Conservation (phyloP, 2,797 vertebrate genomes). For the Poecilia gillii region DNA sequence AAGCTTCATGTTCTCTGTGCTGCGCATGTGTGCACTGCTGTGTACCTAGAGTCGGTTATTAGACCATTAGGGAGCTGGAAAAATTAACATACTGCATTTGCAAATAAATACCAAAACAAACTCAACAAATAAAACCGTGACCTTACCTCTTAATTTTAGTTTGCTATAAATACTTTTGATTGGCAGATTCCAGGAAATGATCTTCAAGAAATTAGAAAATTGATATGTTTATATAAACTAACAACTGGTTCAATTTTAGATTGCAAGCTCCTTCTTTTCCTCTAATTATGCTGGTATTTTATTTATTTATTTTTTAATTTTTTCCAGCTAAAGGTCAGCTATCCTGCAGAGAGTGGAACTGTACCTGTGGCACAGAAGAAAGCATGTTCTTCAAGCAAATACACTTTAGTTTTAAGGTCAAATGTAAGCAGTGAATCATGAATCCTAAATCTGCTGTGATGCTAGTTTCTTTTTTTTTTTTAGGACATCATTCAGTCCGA, state of each 20-base stretch:
- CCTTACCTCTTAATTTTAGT: neutral
- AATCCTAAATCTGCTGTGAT: neutral
- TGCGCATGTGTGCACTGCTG: slow-evolving; percentile 25
- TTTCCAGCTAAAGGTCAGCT: neutral
- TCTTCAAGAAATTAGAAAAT: neutral
- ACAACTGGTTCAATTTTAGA: neutral
- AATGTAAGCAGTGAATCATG: neutral
- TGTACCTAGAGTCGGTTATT: slow-evolving; percentile 43
- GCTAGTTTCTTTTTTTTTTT: neutral
- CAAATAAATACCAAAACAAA: neutral
- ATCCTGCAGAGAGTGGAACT: slow-evolving; percentile 1
- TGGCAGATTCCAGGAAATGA: neutral
- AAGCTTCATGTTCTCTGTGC: slow-evolving; percentile 53
- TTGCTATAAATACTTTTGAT: slow-evolving; percentile 3
- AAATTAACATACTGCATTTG: slow-evolving; percentile 3
- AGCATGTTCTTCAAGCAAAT: neutral
- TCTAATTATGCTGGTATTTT: neutral
- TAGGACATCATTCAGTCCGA: neutral
- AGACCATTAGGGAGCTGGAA: slow-evolving; percentile 12
- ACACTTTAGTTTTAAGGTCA: neutral
- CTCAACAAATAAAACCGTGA: neutral
- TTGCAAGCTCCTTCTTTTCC: neutral
- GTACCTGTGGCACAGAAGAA: neutral
- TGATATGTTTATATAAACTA: neutral
- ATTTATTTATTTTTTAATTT: neutral